Percentiles rank a stretch among this genome's conserved stretches.
phyloP scores from a whole-genome alignment of 2,888 invertebrate genomes.

The Drosophila acutilabella region DNA sequence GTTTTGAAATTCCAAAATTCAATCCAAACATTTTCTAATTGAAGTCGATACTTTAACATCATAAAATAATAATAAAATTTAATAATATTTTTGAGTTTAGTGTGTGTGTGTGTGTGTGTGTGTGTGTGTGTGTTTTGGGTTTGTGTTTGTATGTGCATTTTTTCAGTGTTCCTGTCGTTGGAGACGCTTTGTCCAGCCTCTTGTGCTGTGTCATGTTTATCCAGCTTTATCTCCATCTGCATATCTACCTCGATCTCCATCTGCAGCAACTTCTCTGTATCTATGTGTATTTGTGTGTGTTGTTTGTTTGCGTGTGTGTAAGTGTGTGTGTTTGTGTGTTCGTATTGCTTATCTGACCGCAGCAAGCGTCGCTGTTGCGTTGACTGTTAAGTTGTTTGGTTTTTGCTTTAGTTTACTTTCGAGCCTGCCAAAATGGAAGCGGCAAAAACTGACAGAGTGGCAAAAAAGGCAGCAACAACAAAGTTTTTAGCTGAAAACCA shows the following conservation, averaged over 20 bases:
- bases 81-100: background rate
- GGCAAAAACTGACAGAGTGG: conserved; percentile 65
- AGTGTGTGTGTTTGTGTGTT: conserved; percentile 27
- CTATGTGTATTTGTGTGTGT: background rate
- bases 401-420: conserved; percentile 70
- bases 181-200: background rate
- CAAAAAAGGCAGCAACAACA: conserved; percentile 57
- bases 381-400: conserved; percentile 68
- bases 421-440: conserved; percentile 65
- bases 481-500: conserved; percentile 58
- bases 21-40: too few relatives aligned
- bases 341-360: conserved; percentile 63
- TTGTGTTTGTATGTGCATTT: background rate
- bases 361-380: conserved; percentile 63
- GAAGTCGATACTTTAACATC: too few relatives aligned
- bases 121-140: background rate
- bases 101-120: too few relatives aligned
- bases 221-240: conserved; percentile 16
- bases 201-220: conserved; percentile 6
- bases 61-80: background rate
- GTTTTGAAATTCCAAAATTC: too few relatives aligned
- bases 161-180: background rate
- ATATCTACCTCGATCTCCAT: conserved; percentile 21
- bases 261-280: conserved; percentile 13
- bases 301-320: conserved; percentile 3